A percentile compares a stretch with the other conserved stretches of the same genome.
Conservation (phyloP, 2,797 vertebrate genomes). For the Pteropus rufus region DNA sequence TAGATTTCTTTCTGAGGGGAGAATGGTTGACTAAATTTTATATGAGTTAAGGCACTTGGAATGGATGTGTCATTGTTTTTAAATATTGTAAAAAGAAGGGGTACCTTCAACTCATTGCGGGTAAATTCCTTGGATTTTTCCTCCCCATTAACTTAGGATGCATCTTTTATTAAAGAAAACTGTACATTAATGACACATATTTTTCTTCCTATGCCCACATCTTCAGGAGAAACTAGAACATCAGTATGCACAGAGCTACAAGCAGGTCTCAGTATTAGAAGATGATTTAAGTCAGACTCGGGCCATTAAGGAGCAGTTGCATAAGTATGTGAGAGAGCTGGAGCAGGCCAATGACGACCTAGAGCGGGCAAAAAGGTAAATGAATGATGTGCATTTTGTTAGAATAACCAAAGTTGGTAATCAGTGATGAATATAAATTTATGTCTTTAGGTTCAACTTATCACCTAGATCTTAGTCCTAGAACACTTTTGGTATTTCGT, state of each 20-base stretch:
- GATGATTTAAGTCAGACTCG: slow-evolving; percentile 95
- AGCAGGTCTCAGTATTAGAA: slow-evolving; percentile 95
- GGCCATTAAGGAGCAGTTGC: slow-evolving; percentile 96
- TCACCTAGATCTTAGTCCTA: neutral
- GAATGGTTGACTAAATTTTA: slow-evolving; percentile 22
- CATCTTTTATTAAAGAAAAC: neutral
- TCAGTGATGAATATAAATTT: neutral
- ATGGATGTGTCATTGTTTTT: slow-evolving; percentile 11
- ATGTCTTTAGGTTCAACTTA: neutral
- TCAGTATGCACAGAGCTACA: slow-evolving; percentile 97
- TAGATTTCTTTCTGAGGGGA: slow-evolving; percentile 4
- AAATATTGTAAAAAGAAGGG: neutral
- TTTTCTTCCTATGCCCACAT: neutral
- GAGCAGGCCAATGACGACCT: slow-evolving; percentile 99
- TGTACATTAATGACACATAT: neutral
- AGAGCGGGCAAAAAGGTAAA: slow-evolving; percentile 96
- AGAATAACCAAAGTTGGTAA: neutral
- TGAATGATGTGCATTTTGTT: neutral
- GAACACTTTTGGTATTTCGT: neutral
- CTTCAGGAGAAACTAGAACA: slow-evolving; percentile 96
- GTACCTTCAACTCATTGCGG: neutral
- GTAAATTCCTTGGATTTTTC: neutral
- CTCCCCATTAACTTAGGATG: neutral
- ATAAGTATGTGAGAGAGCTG: slow-evolving; percentile 97
- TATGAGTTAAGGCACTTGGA: neutral